Base-by-base conservation (phyloP, 2,797 vertebrate genomes). In the Lepilemur ruficaudatus region DNA sequence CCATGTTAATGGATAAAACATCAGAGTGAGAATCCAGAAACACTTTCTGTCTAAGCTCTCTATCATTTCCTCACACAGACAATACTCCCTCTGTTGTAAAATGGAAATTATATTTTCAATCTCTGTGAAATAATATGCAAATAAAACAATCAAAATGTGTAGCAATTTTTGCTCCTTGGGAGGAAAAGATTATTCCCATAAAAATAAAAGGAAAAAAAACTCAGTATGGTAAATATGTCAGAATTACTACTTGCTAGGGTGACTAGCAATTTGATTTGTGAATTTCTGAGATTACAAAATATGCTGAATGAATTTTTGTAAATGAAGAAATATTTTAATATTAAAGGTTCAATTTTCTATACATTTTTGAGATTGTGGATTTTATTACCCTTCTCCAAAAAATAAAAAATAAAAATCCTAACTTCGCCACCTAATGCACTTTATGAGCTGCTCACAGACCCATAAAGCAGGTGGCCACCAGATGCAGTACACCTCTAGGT, bases 21-120 rank as follows among this genome's bases (percentile, higher is more conserved):
- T 75, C 4, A 75, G 63, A 4, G 28, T 91, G 35, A 57, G 69
- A 86, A 95, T 89, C 35, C 35, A 83, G 70, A 84, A 59, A 72
- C 55, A 20, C 73, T 89, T 85, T 96, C 81, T 86, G 10, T 80
- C 80, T 91, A 89, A 93, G 91, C 7, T 43, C 2, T 73, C 48
- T 46, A 84, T 69, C 32, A 50, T 84, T 73, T 41, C 46, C 30
- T 91, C 65, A 94, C 48, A 95, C 0, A 11, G 41, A 20, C 20
- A 95, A 84, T 2, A 76, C 7, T 93, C 22, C 35, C 1, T 93
- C 30, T 13, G 41, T 38, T 83, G 10, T 91, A 96, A 94, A 94
- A 25, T 73, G 22, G 25, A 97, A 91, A 92, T 72, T 13, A 41
- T 80, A 18, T 61, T 96, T 95, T 91, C 11, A 81, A 22, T 88